Evolutionary conservation across 2,113 vertebrate genomes (phyloP).

Genomic region (Cairina moschata): DNA sequence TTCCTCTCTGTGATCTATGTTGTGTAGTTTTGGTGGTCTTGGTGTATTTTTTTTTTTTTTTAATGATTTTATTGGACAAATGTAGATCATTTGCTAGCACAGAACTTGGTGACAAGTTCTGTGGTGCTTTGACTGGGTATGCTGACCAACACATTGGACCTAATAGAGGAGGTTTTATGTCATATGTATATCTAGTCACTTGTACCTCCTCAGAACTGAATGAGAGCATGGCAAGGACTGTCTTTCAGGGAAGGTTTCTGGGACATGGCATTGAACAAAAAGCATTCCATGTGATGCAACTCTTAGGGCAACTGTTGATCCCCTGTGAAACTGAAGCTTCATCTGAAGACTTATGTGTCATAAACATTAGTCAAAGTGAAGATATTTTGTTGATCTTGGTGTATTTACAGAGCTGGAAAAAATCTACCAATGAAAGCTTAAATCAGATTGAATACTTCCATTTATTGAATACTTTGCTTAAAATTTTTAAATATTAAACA

Average conservation of each 20-base stretch:
- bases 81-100: neutral
- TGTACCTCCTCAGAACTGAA: neutral
- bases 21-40: neutral
- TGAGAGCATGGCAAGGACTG: neutral
- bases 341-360: neutral
- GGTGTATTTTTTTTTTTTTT: neutral
- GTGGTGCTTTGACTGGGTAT: neutral
- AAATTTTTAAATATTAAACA: neutral
- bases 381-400: neutral
- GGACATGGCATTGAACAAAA: neutral
- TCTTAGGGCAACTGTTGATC: neutral
- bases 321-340: neutral
- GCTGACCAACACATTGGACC: neutral
- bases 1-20: neutral
- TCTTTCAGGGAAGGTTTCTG: neutral
- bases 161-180: neutral
- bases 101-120: neutral
- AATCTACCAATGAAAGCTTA: neutral
- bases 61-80: neutral
- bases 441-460: neutral
- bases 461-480: neutral
- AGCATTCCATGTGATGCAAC: neutral
- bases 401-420: neutral
- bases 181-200: neutral
- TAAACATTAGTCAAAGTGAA: neutral